Conservation (phyloP, 2,113 vertebrate species). For the Periophthalmodon schlosseri region DNA sequence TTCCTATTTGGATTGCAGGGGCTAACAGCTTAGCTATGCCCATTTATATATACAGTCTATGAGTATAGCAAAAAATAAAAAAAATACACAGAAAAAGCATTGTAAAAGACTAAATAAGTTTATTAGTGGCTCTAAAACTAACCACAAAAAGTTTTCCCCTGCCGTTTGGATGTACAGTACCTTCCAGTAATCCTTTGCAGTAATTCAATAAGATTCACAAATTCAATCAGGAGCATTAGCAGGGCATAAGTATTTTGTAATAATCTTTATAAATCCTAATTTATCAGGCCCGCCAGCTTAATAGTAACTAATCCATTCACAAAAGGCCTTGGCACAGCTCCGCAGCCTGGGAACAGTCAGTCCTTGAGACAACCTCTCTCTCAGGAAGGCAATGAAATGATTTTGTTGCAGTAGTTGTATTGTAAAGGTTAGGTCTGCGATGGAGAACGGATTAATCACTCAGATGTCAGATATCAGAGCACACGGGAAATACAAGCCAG, state of each 20-base stretch:
- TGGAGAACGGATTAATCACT: constrained; percentile 65
- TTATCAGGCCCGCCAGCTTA: constrained; percentile 76
- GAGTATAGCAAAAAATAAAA: neutral
- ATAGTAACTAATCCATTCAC: constrained; percentile 77
- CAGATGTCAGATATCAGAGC: constrained; percentile 54
- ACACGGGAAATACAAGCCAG: constrained; percentile 32
- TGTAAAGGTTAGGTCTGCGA: constrained; percentile 66
- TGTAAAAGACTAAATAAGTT: neutral
- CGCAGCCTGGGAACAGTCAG: constrained; percentile 70
- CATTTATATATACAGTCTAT: no score
- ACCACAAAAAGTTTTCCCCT: constrained; percentile 43
- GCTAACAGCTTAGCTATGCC: no score
- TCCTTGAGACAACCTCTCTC: constrained; percentile 75
- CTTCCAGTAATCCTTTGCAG: constrained; percentile 62
- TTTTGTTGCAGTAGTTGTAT: constrained; percentile 54
- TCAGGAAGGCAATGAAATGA: constrained; percentile 61
- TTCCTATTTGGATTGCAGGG: no score
- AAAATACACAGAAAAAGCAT: neutral
- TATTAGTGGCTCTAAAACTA: constrained; percentile 33
- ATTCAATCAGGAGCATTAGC: constrained; percentile 76
- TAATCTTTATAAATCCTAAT: constrained; percentile 79
- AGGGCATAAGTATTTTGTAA: constrained; percentile 75
- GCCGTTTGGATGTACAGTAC: constrained; percentile 43
- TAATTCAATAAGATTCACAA: constrained; percentile 75
- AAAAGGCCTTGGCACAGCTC: constrained; percentile 73